Base-by-base conservation (phyloP, 2,888 invertebrate genomes). In the Nebria brevicollis region DNA sequence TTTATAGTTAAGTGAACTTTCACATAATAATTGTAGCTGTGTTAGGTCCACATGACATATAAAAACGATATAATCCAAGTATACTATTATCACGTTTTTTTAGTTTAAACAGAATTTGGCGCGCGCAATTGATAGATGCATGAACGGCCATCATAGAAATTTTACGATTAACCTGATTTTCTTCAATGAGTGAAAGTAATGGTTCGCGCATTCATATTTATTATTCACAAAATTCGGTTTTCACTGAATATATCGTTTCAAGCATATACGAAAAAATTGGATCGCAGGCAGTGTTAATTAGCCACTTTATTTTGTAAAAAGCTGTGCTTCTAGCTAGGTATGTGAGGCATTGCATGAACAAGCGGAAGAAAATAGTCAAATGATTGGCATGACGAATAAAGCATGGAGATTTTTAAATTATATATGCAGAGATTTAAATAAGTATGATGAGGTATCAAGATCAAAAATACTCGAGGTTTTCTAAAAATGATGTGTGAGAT, bases 211-310 rank as follows among this genome's bases (percentile, higher is more conserved):
- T 54, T 54, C 54, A 54, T 54, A 54, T 54, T 54, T 54, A 54
- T 54, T 54, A 54, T 54, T 54, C 54, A 54, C 54, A 54, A 54
- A 54, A 54, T 54, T 54, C 54, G 54, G 54, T 54, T 54, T 54
- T 54, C 54, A 54, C 54, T 54, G 54, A 2, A 54, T 54, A 54
- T 11, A 11, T 11, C 54, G 54, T 1, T 54, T 54, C 54, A 20
- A 20, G 20, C 20, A 20, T 20, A 20, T 20, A 20, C 20, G 1
- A 20, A 20, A 20, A 20, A 43, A 43, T 1, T 43, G 10, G 43
- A 43, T 43, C 1, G 20, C 20, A 20, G 20, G 20, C 20, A 20
- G 20, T 20, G 20, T 20, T 20, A 20, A 20, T 20, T 34, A 34
- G 34, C 5, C 34, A 34, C 1, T 54, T 54, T 54, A 54, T 54